These are phyloP conservation scores for Neoitamus cyanurus DNA, from an alignment of 2,888 invertebrate genomes.

Conservation along the genomic window DNA sequence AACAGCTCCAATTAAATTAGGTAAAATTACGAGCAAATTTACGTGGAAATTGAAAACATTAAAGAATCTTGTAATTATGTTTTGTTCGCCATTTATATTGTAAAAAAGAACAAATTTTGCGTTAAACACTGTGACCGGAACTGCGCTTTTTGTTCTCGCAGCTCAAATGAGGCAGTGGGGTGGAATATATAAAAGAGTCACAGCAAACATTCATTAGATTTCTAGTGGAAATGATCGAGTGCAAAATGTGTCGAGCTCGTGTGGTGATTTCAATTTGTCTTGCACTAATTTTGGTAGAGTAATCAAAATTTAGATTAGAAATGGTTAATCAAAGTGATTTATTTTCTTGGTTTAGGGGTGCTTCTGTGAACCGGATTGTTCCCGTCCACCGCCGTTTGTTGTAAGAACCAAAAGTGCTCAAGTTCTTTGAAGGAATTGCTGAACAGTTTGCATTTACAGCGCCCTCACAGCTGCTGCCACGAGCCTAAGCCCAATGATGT, in stretches of 20 bases:
- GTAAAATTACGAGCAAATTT: neutral
- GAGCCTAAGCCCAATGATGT: conserved; percentile 61
- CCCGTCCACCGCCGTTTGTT: conserved; percentile 61
- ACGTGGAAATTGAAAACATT: neutral
- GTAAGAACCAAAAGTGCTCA: conserved; percentile 55
- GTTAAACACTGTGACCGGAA: neutral
- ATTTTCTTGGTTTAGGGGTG: neutral
- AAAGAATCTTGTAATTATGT: neutral
- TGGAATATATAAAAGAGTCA: neutral
- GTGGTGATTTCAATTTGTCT: neutral
- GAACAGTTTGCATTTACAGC: conserved; percentile 53
- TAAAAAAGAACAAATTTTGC: neutral
- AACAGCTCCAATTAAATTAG: neutral
- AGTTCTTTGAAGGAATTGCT: neutral
- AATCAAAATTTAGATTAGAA: neutral
- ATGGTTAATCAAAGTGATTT: neutral
- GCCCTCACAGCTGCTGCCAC: conserved; percentile 61
- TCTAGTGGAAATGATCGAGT: neutral
- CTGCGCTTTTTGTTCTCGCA: neutral
- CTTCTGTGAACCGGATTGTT: conserved; percentile 59
- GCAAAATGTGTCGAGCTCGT: neutral
- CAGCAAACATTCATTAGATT: neutral
- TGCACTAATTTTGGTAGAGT: conserved; percentile 2
- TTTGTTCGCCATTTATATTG: neutral
- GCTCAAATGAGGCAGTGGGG: neutral